Evolutionary conservation across 2,797 vertebrate genomes (phyloP), one percentile per base, ranked within the genome.

Genomic region (Eidolon dupreanum): DNA sequence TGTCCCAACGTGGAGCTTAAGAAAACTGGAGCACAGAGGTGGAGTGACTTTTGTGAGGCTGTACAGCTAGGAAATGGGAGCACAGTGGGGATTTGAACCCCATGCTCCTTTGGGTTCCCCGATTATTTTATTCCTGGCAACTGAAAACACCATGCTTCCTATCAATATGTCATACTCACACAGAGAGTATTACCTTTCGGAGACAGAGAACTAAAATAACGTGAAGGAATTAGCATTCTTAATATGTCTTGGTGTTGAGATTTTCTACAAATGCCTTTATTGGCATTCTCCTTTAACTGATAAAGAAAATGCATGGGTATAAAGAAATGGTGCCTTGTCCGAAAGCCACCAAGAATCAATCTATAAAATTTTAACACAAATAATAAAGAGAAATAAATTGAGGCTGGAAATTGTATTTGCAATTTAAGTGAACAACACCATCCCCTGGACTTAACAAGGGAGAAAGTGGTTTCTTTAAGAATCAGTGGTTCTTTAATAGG

Each of bases 181-280:
- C 1, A 65, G 13, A 49, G 86, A 95, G 55, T 63, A 59, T 31
- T 85, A 71, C 73, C 68, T 57, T 84, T 73, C 11, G 19, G 61
- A 93, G 73, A 61, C 41, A 87, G 8, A 84, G 51, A 71, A 77
- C 65, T 66, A 59, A 93, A 92, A 85, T 31, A 77, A 79, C 84
- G 77, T 87, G 68, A 84, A 20, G 33, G 49, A 78, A 95, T 97
- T 97, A 89, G 49, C 38, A 36, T 78, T 96, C 88, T 86, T 96
- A 87, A 84, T 81, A 31, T 36, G 24, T 63, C 28, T 57, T 59
- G n/a, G 51, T 96, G 81, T 53, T 74, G 63, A 65, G 24, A 75
- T 59, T 90, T 92, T 92, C 84, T 26, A 7, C 70, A 96, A 83
- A 82, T 1, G 6, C 68, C 84, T 97, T 93, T 66, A 93, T 97